Base-by-base conservation (phyloP, 2,888 invertebrate species). In the Anarsia innoxiella region DNA sequence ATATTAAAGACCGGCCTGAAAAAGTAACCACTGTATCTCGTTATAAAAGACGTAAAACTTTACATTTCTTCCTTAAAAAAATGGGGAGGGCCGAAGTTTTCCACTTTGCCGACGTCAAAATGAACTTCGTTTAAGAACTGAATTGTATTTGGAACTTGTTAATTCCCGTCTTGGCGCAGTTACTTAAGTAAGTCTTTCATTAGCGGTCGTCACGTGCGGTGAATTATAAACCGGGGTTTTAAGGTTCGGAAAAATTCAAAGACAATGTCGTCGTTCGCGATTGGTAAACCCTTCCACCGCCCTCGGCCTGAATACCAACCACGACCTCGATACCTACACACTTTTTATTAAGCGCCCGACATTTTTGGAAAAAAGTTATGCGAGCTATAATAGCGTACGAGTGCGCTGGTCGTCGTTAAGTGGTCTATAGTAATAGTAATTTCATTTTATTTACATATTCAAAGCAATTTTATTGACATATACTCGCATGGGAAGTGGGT, bases 121-220 rank as follows among this genome's bases (percentile, higher is more conserved):
- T 69, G 69, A 75, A 78, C 68, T 78, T 77, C 66, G 64, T 74
- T 73, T 71, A 74, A 71, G 66, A 65, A 64, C 69, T 64, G 75
- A 79, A 80, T 83, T 80, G 72, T 82, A 79, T 84, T 80, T 71
- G 51, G 58, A 80, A 82, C 66, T 83, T 83, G 77, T 75, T 79
- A 82, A 82, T 79, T 79, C 76, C 54, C 64, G 72, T 69, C 75
- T 72, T 60, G 52, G 67, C 67, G 64, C 66, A 64, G 71, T 75
- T 71, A 69, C 72, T 79, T 79, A 77, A 80, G 73, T 70, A 68
- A 78, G 80, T 72, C 77, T 79, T 80, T 83, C 82, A 80, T 83
- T 84, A 83, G 79, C 70, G 71, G 61, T 64, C 62, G 60, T 66
- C 76, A 70, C 83, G 82, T 79, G 83, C 66, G 56, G 42, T 51